Evolutionary conservation across 2,113 vertebrate genomes (phyloP), one percentile per base, ranked within the genome.

Genomic region (Telmatochromis brichardi): DNA sequence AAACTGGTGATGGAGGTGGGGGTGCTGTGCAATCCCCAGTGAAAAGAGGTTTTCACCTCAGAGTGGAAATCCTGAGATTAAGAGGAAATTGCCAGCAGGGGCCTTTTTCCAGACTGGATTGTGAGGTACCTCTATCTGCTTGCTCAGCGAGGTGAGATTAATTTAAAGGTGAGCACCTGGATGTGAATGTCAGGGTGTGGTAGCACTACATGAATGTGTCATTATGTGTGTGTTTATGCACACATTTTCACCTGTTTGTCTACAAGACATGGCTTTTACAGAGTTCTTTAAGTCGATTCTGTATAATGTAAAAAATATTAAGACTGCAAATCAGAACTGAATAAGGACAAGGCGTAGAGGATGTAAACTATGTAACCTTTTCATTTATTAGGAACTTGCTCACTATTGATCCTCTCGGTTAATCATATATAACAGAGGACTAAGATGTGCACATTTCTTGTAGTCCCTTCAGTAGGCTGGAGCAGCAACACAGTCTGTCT

Each of bases 31-130:
- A 87, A 87, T 55, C 80, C 45, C 42, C 31, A 8, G 42, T 91
- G 86, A 92, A 92, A 91, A 85, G 63, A 90, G 71, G 53, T 82
- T 91, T 91, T 81, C 82, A 78, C 71, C 79, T 87, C 55, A 42
- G 58, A 87, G 87, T 81, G 57, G 81, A 94, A 93, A 93, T 90
- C 85, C 82, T 82, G 31, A 92, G 92, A 93, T 92, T 92, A 92
- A 57, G 82, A 78, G 92, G 54, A 91, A 93, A 92, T 86, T 89
- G 89, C 93, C 92, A 91, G 55, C 83, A 83, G 90, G 78, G 88
- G 40, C 78, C 79, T 33, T 90, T 89, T 92, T 88, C 26, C 83
- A 90, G 33, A 82, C 57, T 35, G 71, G 89, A 83, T 83, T 83
- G 83, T 92, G 81, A 71, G 71, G 82, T 82, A 86, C 84, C 78